A percentile compares a stretch with the other conserved stretches of the same genome.
These are phyloP conservation scores for Melanotaenia nigrans DNA, from an alignment of 2,797 vertebrate species.

Conservation along the genomic window DNA sequence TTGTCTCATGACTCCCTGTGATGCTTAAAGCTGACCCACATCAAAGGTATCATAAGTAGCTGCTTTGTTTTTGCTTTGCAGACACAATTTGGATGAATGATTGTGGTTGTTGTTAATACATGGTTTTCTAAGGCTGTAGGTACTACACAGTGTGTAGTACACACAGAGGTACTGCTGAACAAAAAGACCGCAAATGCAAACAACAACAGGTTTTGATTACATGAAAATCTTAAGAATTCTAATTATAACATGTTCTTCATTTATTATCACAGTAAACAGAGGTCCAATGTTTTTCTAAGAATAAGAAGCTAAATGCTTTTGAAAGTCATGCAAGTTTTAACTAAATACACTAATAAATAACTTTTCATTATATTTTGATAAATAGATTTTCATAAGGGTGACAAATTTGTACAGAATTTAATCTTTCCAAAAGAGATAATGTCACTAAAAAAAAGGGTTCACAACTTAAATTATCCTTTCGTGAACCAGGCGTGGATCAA, in stretches of 20 bases:
- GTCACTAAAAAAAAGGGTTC: slow-evolving; percentile 25
- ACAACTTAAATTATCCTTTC: slow-evolving; percentile 24
- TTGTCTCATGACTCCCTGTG: background rate
- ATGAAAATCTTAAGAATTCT: background rate
- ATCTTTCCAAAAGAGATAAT: slow-evolving; percentile 19
- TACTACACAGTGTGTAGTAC: too few species aligned
- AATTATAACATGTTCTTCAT: slow-evolving; percentile 10
- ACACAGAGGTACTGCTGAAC: background rate
- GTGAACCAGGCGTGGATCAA: slow-evolving; percentile 5
- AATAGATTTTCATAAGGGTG: slow-evolving; percentile 1
- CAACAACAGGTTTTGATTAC: slow-evolving; percentile 8
- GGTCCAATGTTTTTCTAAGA: background rate
- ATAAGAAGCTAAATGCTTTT: slow-evolving; percentile 1
- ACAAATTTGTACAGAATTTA: slow-evolving; percentile 4
- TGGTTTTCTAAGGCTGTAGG: slow-evolving; percentile 5
- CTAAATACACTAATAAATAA: slow-evolving; percentile 14
- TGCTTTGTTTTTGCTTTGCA: background rate
- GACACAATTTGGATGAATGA: slow-evolving; percentile 6
- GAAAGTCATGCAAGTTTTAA: slow-evolving; percentile 9
- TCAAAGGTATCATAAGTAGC: background rate
- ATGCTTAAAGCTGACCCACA: slow-evolving; percentile 16
- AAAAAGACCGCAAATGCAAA: background rate
- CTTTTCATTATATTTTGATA: too few species aligned
- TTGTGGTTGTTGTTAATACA: background rate
- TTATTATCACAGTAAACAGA: slow-evolving; percentile 5